Evolutionary conservation across 2,888 invertebrate genomes (phyloP), one percentile per base, ranked within the genome.

Genomic region (Hermaeophaga mercurialis): DNA sequence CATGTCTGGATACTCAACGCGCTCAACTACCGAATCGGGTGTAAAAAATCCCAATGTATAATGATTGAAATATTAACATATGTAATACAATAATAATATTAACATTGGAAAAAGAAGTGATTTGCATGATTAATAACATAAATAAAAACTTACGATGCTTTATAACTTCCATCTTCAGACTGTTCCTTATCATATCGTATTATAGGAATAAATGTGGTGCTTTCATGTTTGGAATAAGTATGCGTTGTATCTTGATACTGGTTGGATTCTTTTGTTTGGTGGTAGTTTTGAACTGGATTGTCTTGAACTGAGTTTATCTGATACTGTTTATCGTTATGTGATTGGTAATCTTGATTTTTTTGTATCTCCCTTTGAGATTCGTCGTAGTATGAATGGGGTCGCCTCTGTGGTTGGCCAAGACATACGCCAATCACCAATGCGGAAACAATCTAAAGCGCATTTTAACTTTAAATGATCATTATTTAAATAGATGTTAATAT

Each of bases 161-260:
- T 90, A 76, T 91, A 91, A 72, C 90, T 90, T 69, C 91, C 91
- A 78, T 90, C 91, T 63, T 85, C 86, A 62, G 88, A 89, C 73
- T 91, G 91, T 73, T 90, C 89, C 73, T 91, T 91, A 71, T 90
- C 89, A 75, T 90, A 91, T 65, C 85, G 82, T 59, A 91, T 83
- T 72, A 91, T 91, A 12, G 91, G 91, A 66, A 91, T 88, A 75
- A 80, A 86, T n/a, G 90, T 91, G 58, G 89, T 87, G 12, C 85
- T 83, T 34, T 84, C 84, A 50, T 71, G 78, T 76, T 14, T 8
- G 2, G 36, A 36, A 15, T 9, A 7, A 3, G 17, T 1, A 15
- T 43, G 43, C 11, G 7, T 15, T n/a, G n/a, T n/a, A 1, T 22
- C 18, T 49, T 69, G 67, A 34, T 68, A 63, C 22, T 66, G 65